Evolutionary conservation across 2,888 invertebrate species (phyloP).

Genomic region (Eueremaeus valkanovi): DNA sequence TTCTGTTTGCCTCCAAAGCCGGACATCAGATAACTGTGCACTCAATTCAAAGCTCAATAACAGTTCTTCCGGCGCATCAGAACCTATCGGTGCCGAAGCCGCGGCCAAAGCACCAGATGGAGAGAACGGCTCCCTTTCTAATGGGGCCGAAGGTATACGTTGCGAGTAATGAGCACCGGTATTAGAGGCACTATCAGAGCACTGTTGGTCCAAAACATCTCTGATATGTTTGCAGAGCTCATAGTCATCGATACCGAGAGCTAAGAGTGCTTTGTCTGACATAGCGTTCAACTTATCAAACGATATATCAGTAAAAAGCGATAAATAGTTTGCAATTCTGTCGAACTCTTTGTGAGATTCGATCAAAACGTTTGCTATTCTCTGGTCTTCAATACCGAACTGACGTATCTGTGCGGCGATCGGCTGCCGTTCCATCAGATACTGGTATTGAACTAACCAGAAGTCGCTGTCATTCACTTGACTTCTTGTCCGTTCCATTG

Average conservation of each 20-base stretch:
- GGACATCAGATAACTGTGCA: constrained; percentile 38
- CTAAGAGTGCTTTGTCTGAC: constrained; percentile 3
- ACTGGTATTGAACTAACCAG: constrained; percentile 68
- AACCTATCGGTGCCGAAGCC: constrained; percentile 49
- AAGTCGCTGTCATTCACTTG: constrained; percentile 53
- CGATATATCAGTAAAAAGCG: constrained; percentile 1
- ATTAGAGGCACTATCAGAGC: background rate
- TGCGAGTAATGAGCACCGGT: constrained; percentile 5
- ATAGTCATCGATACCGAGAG: constrained; percentile 26
- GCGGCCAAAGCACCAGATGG: background rate
- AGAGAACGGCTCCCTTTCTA: background rate
- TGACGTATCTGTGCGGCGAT: constrained; percentile 8
- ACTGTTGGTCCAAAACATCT: background rate
- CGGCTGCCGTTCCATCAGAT: constrained; percentile 72
- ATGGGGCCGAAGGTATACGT: background rate
- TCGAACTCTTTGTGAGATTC: constrained; percentile 10
- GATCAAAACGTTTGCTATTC: background rate
- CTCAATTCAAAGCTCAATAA: background rate
- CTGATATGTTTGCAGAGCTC: constrained; percentile 10
- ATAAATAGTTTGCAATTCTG: background rate
- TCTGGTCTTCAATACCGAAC: constrained; percentile 49
- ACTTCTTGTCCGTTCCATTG: constrained; percentile 61
- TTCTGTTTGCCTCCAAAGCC: constrained; percentile 57
- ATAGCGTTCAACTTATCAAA: background rate
- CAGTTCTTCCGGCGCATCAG: background rate